Evolutionary conservation across 1,140 invertebrate species (phyloP).

Genomic region (Radopholus similis): DNA sequence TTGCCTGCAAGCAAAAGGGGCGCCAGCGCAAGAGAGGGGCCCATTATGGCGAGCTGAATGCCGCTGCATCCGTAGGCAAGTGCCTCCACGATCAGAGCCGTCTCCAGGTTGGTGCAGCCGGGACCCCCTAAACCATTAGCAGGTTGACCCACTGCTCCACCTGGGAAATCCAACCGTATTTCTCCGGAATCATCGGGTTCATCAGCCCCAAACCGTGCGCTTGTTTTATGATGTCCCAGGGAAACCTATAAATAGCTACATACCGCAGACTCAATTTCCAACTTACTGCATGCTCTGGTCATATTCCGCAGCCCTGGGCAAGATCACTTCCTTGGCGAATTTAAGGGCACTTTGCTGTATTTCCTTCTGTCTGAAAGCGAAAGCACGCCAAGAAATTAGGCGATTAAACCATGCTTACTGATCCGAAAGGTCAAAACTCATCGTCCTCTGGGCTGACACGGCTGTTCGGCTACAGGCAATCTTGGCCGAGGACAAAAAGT

Average conservation of each 20-base stretch:
- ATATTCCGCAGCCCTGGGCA: slow-evolving; percentile 81
- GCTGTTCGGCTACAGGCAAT: too few species aligned
- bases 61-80: slow-evolving; percentile 89
- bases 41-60: slow-evolving; percentile 76
- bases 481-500: too few species aligned
- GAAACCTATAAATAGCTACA: slow-evolving; percentile 67
- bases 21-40: slow-evolving; percentile 70
- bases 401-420: slow-evolving; percentile 2
- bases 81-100: slow-evolving; percentile 81
- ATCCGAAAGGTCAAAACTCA: slow-evolving; percentile 47
- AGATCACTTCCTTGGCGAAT: slow-evolving; percentile 84
- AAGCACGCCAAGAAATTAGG: background rate
- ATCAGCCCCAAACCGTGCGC: slow-evolving; percentile 82
- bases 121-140: slow-evolving; percentile 42
- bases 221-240: slow-evolving; percentile 89
- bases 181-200: slow-evolving; percentile 76
- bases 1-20: slow-evolving; percentile 80
- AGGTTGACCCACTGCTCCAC: background rate
- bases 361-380: slow-evolving; percentile 23
- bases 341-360: slow-evolving; percentile 73
- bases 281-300: slow-evolving; percentile 83
- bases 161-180: slow-evolving; percentile 61
- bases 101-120: slow-evolving; percentile 69
- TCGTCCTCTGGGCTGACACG: background rate
- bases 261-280: background rate